These are phyloP conservation scores for Anhinga anhinga DNA, from an alignment of 2,113 vertebrate species.

Conservation along the genomic window DNA sequence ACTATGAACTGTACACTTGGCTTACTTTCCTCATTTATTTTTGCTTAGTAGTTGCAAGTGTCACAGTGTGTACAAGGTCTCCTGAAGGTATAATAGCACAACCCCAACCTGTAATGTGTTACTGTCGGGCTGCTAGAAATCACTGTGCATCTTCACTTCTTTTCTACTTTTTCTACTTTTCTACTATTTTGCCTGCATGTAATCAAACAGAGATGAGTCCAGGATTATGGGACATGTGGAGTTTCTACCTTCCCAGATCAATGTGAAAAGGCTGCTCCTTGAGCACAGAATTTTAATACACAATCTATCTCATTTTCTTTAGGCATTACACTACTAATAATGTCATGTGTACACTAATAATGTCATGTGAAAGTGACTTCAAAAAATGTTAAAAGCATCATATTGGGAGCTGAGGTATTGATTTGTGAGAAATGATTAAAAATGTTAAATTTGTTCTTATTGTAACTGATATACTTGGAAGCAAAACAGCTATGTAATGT, in stretches of 20 bases:
- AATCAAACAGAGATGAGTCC: background rate
- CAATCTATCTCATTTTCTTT: background rate
- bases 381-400: background rate
- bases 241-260: background rate
- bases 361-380: background rate
- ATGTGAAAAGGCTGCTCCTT: background rate
- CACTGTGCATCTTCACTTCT: background rate
- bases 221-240: background rate
- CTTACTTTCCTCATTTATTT: background rate
- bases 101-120: background rate
- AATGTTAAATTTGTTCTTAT: background rate
- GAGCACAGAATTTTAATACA: background rate
- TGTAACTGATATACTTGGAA: background rate
- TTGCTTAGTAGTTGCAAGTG: background rate
- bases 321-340: background rate
- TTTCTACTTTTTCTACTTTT: background rate
- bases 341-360: too few species aligned
- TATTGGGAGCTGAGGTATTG: background rate
- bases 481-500: background rate
- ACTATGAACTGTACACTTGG: background rate
- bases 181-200: background rate
- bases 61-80: background rate
- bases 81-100: background rate
- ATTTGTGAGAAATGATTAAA: background rate
- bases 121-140: background rate